Conservation (phyloP, 2,797 vertebrate species). For the Darevskia nairensis region DNA sequence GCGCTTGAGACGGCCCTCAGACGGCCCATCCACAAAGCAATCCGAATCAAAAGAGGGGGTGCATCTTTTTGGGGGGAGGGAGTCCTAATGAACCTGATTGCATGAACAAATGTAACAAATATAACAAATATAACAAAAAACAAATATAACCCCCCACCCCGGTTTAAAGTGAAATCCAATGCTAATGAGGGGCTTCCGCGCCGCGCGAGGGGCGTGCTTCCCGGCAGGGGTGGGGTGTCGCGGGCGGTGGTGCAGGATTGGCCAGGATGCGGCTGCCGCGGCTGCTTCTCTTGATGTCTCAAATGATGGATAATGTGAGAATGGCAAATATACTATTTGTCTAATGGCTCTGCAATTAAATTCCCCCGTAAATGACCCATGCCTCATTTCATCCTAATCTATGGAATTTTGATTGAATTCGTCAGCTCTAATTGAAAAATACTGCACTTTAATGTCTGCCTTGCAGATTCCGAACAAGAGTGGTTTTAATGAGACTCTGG, state of each 20-base stretch:
- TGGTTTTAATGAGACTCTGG: constrained; percentile 89
- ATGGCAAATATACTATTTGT: constrained; percentile 98
- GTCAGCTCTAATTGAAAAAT: constrained; percentile 99
- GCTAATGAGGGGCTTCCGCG: constrained; percentile 79
- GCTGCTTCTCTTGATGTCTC: constrained; percentile 90
- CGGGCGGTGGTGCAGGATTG: constrained; percentile 64
- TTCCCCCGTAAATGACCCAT: constrained; percentile 98
- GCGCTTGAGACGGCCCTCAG: constrained; percentile 52
- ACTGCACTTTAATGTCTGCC: constrained; percentile 98
- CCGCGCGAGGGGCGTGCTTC: constrained; percentile 57
- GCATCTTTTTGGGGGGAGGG: constrained; percentile 15
- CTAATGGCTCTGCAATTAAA: constrained; percentile 99
- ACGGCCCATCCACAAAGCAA: constrained; percentile 63
- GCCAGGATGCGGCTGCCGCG: constrained; percentile 78
- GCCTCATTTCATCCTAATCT: constrained; percentile 99
- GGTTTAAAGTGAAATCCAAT: constrained; percentile 84
- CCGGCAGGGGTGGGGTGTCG: constrained; percentile 63
- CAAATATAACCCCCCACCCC: constrained; percentile 74
- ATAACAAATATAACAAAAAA: no score
- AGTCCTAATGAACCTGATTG: constrained; percentile 82
- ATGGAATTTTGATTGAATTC: constrained; percentile 99
- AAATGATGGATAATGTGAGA: constrained; percentile 96
- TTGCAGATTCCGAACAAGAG: constrained; percentile 86
- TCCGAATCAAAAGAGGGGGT: constrained; percentile 74
- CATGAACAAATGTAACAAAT: no score